These are phyloP conservation scores for Zeugodacus cucurbitae DNA, from an alignment of 1,140 invertebrate genomes.

Conservation along the genomic window DNA sequence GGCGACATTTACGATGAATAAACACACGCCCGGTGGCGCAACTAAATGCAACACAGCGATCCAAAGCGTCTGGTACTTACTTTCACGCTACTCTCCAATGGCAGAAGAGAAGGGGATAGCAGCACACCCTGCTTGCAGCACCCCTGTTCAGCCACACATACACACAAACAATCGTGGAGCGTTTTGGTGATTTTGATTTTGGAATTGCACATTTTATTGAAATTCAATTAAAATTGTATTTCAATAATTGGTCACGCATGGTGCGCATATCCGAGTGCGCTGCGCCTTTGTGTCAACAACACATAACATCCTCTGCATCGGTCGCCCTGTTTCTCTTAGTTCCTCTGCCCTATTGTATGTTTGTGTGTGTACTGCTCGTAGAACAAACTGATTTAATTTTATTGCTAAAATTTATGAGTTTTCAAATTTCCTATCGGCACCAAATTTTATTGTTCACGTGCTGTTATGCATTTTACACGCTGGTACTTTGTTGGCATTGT, in stretches of 20 bases:
- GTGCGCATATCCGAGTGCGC: not conserved
- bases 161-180: not conserved
- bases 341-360: not conserved
- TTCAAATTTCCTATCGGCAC: slow-evolving; percentile 32
- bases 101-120: not conserved
- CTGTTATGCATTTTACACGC: not conserved
- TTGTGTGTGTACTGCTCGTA: not conserved
- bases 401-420: slow-evolving; percentile 35
- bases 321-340: not conserved
- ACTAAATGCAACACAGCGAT: not conserved
- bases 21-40: not conserved
- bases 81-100: not conserved
- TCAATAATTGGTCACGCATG: slow-evolving; percentile 38
- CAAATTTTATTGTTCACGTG: slow-evolving; percentile 18
- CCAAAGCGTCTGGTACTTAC: not conserved
- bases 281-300: not conserved
- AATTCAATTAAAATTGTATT: slow-evolving; percentile 40
- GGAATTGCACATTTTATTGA: slow-evolving; percentile 24
- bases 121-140: not conserved
- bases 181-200: slow-evolving; percentile 16
- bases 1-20: not conserved
- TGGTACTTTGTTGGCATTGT: not conserved
- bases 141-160: not conserved
- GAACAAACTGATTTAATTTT: slow-evolving; percentile 12
- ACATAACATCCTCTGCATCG: not conserved